Evolutionary conservation across 2,888 invertebrate species (phyloP).

Genomic region (Antitype chi): DNA sequence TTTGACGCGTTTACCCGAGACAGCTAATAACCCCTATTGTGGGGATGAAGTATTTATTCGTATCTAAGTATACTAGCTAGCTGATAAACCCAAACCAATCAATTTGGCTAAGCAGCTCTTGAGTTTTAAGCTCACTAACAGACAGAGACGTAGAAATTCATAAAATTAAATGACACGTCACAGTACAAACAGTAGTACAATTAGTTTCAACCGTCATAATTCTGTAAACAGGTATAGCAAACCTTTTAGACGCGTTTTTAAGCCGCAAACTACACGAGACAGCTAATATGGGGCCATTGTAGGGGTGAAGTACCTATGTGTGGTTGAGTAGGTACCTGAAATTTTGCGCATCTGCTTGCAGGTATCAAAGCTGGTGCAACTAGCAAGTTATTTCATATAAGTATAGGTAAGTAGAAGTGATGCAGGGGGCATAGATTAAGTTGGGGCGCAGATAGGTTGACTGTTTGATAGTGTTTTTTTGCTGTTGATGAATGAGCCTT

Average conservation of each 20-base stretch:
- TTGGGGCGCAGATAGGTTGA: background rate
- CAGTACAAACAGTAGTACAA: background rate
- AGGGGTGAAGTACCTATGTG: slow-evolving; percentile 18
- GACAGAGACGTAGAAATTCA: too few species aligned
- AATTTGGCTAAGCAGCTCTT: too few species aligned
- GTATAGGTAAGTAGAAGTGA: slow-evolving; percentile 37
- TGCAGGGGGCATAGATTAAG: slow-evolving; percentile 52
- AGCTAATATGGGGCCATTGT: slow-evolving; percentile 54
- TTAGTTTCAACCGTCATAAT: background rate
- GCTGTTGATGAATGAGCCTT: too few species aligned
- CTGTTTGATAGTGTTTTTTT: background rate
- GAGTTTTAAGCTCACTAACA: too few species aligned
- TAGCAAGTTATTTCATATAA: slow-evolving; percentile 53
- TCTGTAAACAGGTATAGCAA: background rate
- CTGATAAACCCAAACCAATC: too few species aligned
- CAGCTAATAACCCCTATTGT: too few species aligned
- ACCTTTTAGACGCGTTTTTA: slow-evolving; percentile 37
- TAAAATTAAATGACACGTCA: background rate
- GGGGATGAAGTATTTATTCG: too few species aligned
- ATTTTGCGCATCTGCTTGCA: slow-evolving; percentile 53
- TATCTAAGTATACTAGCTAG: too few species aligned
- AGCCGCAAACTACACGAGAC: slow-evolving; percentile 44
- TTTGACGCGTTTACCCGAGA: too few species aligned
- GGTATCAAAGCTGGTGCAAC: slow-evolving; percentile 45
- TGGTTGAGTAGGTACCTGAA: slow-evolving; percentile 45